These are phyloP conservation scores for Triplophysa bombifrons DNA, from an alignment of 2,797 vertebrate genomes.

Conservation along the genomic window DNA sequence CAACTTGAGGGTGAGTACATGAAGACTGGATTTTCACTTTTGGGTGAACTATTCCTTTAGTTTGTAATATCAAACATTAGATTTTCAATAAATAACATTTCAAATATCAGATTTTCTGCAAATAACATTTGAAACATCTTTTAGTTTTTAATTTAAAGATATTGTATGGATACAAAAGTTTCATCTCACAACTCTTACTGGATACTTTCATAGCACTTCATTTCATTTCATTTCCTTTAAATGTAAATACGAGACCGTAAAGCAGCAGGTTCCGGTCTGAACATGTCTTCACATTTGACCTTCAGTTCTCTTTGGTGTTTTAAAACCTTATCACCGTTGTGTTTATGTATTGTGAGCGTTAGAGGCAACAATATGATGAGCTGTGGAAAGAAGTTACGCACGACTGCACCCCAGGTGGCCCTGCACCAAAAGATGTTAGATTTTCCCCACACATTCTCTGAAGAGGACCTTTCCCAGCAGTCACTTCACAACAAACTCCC, in stretches of 20 bases:
- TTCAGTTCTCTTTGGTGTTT: conserved; percentile 41
- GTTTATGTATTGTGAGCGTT: conserved; percentile 19
- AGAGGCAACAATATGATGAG: conserved; percentile 26
- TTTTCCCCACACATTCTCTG: conserved; percentile 63
- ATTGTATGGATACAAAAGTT: not conserved
- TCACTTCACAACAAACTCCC: conserved; percentile 63
- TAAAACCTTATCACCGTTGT: conserved; percentile 17
- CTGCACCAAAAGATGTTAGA: conserved; percentile 74
- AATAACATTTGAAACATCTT: too few species aligned
- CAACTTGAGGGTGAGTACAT: too few species aligned
- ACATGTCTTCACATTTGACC: conserved; percentile 23
- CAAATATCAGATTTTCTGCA: too few species aligned
- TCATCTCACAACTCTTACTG: not conserved
- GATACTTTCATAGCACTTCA: too few species aligned
- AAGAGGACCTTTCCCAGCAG: conserved; percentile 54
- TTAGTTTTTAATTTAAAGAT: too few species aligned
- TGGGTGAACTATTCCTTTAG: too few species aligned
- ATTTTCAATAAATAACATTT: too few species aligned
- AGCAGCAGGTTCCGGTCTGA: not conserved
- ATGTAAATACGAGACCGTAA: too few species aligned
- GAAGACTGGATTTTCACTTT: too few species aligned
- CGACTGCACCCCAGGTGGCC: conserved; percentile 51
- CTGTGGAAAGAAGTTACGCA: conserved; percentile 59
- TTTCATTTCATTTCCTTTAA: too few species aligned
- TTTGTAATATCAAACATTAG: too few species aligned